phyloP scores from a whole-genome alignment of 1,140 invertebrate genomes.

The Lanistes nyassanus region DNA sequence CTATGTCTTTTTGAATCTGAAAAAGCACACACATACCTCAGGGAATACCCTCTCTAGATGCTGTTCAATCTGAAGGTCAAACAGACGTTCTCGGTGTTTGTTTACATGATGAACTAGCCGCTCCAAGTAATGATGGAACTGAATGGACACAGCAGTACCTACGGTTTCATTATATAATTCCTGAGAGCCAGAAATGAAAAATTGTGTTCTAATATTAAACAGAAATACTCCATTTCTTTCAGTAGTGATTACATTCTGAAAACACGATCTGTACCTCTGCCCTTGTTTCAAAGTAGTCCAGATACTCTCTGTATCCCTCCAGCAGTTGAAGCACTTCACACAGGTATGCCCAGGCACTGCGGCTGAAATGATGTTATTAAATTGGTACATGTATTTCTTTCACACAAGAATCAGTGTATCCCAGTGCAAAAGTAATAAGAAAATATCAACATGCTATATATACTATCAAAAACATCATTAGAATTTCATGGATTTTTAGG shows the following conservation, averaged over 20 bases:
- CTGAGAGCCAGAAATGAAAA: not conserved
- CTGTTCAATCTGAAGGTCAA: slow-evolving; percentile 50
- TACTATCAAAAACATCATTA: no score
- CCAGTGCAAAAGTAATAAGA: not conserved
- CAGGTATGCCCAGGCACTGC: slow-evolving; percentile 50
- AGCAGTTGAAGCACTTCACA: slow-evolving; percentile 51
- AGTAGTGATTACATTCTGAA: not conserved
- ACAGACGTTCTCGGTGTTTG: slow-evolving; percentile 46
- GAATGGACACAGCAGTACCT: slow-evolving; percentile 20
- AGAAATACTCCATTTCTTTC: not conserved
- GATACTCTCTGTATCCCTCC: slow-evolving; percentile 47
- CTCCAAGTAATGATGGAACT: slow-evolving; percentile 55
- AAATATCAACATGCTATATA: no score
- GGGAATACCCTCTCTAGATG: slow-evolving; percentile 47
- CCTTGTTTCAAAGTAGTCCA: slow-evolving; percentile 51
- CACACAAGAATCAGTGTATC: no score
- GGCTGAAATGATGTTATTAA: no score
- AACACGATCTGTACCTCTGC: slow-evolving; percentile 43
- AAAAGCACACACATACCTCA: slow-evolving; percentile 35
- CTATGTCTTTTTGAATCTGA: no score
- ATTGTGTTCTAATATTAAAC: not conserved
- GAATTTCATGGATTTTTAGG: no score
- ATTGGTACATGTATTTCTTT: no score
- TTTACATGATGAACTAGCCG: slow-evolving; percentile 43
- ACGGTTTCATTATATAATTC: not conserved